Base-by-base conservation (phyloP, 2,797 vertebrate genomes). In the Macrochelys suwanniensis region DNA sequence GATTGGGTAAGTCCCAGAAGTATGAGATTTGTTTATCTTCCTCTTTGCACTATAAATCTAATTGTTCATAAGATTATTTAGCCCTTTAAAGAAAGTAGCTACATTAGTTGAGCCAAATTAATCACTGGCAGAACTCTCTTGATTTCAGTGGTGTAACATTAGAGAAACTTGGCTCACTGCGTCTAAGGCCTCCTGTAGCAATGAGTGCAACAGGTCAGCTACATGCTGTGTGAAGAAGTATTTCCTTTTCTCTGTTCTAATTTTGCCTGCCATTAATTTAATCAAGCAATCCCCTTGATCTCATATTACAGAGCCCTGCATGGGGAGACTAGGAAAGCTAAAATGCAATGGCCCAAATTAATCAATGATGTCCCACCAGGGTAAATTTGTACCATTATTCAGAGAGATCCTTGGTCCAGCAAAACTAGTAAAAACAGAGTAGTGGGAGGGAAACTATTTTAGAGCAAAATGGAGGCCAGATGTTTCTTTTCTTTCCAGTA, bases 21-120 rank as follows among this genome's bases (percentile, higher is more conserved):
- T 89, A 80, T 81, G 59, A 90, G 76, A 94, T 74, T 92, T 95
- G 77, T 95, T 94, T 96, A 96, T 93, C 85, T 89, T 81, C 51
- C 87, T 76, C 80, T 82, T 82, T 81, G 54, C 65, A 90, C 85
- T 93, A 94, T 91, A 95, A 93, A 89, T 88, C 93, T 92, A 96
- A 89, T 79, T 94, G 88, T 92, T 92, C 76, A 87, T 82, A 87
- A 92, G 89, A 80, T 78, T 88, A 92, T 86, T 82, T 78, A 94
- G 85, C 37, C 81, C 87, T 54, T 96, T 95, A 83, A 92, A 95
- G 92, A 90, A 82, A 82, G 82, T 94, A 87, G 77, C 68, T 56
- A 92, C 81, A 86, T 71, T 23, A 42, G 19, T 25, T 71, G 11
- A 11, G 68, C 19, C 68, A 42, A 42, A 42, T 71, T 42, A 71